These are phyloP conservation scores for Austrofundulus limnaeus DNA, from an alignment of 2,113 vertebrate genomes.

Conservation along the genomic window DNA sequence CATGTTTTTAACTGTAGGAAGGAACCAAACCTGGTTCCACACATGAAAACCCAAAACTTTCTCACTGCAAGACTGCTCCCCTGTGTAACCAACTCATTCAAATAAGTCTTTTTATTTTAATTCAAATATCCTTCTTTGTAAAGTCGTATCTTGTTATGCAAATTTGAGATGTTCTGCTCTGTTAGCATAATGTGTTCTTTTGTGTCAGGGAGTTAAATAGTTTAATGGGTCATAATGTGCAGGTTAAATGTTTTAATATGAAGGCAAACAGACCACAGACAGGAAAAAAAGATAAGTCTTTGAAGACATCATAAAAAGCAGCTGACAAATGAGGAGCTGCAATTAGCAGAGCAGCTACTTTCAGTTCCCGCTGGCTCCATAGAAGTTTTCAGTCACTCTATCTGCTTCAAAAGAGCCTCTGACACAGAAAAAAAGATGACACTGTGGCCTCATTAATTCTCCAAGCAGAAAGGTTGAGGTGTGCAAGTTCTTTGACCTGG, in stretches of 20 bases:
- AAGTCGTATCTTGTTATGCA: background rate
- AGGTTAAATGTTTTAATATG: background rate
- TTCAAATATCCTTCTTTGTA: background rate
- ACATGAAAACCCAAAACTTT: too few species aligned
- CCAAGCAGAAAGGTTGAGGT: constrained; percentile 14
- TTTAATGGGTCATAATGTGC: constrained; percentile 5
- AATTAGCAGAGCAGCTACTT: background rate
- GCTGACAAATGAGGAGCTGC: background rate
- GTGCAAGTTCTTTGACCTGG: constrained; percentile 10
- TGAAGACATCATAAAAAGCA: background rate
- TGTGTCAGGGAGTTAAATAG: background rate
- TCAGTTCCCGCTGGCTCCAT: background rate
- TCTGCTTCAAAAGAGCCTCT: constrained; percentile 15
- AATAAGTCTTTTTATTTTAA: background rate
- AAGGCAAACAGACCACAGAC: background rate
- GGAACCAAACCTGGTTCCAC: too few species aligned
- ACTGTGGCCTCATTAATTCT: constrained; percentile 11
- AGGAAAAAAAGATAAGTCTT: background rate
- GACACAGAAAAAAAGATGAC: background rate
- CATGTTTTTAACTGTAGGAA: too few species aligned
- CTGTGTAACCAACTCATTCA: too few species aligned
- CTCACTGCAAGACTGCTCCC: too few species aligned
- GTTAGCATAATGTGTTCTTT: background rate
- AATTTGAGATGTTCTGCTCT: background rate
- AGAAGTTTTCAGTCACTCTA: background rate